Evolutionary conservation across 2,888 invertebrate species (phyloP), one percentile per base, ranked within the genome.

Genomic region (Bedellia somnulentella): DNA sequence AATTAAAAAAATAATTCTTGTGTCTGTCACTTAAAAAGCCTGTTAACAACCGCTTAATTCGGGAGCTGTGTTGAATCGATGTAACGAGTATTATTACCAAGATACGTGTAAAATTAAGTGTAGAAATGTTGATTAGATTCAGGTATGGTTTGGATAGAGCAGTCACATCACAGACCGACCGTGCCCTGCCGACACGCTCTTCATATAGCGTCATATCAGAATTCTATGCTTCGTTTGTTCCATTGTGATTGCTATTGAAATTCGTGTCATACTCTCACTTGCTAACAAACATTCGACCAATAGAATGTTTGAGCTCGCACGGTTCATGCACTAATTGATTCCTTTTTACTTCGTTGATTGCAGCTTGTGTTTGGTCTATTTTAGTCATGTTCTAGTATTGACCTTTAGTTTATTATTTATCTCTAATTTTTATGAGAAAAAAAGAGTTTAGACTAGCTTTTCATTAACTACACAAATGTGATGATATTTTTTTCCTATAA

Each of bases 61-160:
- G 42, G 47, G 43, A 40, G 43, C 48, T 47, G 59, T 64, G 62
- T 64, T 57, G 61, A 73, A 73, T 73, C 53, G 47, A 57, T 52
- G 47, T 57, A 57, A n/a, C n/a, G n/a, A n/a, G n/a, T n/a, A n/a
- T n/a, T 57, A 60, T 70, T 59, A 61, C 49, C 52, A 59, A 70
- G 71, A 73, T 73, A 71, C 59, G 73, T 71, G 66, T 68, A 64
- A 71, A 75, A 75, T 71, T 61, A 67, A 68, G 64, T 75, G 71
- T 75, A 71, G 61, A 58, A 73, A 75, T 73, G 70, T 51, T 75
- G 73, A 75, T 75, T 75, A 67, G 75, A 57, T 61, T 40, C 73
- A 75, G 75, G 73, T 73, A 68, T 73, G 71, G 47, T 52, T 38
- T 46, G 17, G 61, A 68, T 67, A 57, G 62, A 68, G 67, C 48